These are phyloP conservation scores for Tiaroga cobitis DNA, from an alignment of 2,797 vertebrate species.

Conservation along the genomic window DNA sequence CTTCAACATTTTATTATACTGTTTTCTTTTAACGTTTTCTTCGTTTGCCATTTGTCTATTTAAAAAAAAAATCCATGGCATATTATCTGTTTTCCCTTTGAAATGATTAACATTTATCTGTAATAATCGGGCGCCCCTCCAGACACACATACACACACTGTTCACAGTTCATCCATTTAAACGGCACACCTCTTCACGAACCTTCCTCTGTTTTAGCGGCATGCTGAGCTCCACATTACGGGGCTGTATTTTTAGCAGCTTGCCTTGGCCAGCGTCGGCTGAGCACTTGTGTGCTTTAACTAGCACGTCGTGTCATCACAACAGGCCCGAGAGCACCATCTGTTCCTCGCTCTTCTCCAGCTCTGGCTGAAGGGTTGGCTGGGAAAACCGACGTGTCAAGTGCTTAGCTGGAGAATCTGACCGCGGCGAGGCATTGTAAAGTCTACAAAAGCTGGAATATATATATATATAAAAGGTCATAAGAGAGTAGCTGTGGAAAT, in stretches of 20 bases:
- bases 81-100: not conserved
- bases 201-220: constrained; percentile 61
- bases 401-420: not conserved
- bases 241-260: constrained; percentile 73
- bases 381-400: not conserved
- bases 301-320: constrained; percentile 56
- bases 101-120: not conserved
- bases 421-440: not conserved
- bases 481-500: constrained; percentile 1
- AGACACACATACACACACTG: not conserved
- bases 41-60: not conserved
- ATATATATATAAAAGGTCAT: not conserved
- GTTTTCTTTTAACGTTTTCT: not conserved
- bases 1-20: not conserved
- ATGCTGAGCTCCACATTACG: constrained; percentile 63
- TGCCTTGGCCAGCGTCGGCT: constrained; percentile 65
- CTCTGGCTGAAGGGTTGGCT: not conserved
- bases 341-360: constrained; percentile 41
- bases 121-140: no score
- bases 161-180: constrained; percentile 38
- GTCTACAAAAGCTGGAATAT: not conserved
- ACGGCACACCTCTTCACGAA: constrained; percentile 60
- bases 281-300: constrained; percentile 54
- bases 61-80: not conserved
- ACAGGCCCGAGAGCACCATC: constrained; percentile 51